phyloP scores from a whole-genome alignment of 1,140 invertebrate species.

The Amyelois transitella region DNA sequence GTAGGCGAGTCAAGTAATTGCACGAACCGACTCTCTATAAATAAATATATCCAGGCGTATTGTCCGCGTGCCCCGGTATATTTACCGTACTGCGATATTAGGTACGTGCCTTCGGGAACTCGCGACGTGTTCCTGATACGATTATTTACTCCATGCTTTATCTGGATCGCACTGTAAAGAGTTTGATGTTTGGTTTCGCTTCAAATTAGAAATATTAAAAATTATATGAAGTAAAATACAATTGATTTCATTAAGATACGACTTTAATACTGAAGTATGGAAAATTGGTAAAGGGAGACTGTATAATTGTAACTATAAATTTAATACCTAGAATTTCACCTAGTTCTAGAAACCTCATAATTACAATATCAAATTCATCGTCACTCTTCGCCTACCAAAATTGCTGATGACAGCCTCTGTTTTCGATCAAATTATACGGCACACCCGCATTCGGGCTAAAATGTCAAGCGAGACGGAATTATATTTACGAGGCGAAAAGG shows the following conservation, averaged over 20 bases:
- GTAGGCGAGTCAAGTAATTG: too few species aligned
- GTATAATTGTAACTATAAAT: too few species aligned
- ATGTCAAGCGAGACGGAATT: conserved; percentile 29
- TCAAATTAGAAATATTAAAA: too few species aligned
- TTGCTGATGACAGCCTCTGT: conserved; percentile 45
- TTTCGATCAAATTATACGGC: conserved; percentile 61
- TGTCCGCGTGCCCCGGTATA: conserved; percentile 11
- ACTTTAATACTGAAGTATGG: too few species aligned
- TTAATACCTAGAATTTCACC: too few species aligned
- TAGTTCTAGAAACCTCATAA: conserved; percentile 14
- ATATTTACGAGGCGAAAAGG: conserved; percentile 33
- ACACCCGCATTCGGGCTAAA: conserved; percentile 33
- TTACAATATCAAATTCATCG: conserved; percentile 48
- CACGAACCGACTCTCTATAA: background rate
- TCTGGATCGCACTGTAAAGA: background rate
- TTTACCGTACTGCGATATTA: conserved; percentile 19
- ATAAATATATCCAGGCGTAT: background rate
- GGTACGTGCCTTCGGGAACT: conserved; percentile 21
- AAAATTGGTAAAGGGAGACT: too few species aligned
- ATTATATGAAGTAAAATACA: too few species aligned
- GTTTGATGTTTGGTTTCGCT: too few species aligned
- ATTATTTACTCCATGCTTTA: background rate
- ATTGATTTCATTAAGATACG: too few species aligned
- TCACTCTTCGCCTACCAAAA: conserved; percentile 26
- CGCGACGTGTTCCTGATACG: background rate